Percentiles rank a stretch among this genome's conserved stretches.
Conservation (phyloP, 2,113 vertebrate species). For the Apaloderma vittatum region DNA sequence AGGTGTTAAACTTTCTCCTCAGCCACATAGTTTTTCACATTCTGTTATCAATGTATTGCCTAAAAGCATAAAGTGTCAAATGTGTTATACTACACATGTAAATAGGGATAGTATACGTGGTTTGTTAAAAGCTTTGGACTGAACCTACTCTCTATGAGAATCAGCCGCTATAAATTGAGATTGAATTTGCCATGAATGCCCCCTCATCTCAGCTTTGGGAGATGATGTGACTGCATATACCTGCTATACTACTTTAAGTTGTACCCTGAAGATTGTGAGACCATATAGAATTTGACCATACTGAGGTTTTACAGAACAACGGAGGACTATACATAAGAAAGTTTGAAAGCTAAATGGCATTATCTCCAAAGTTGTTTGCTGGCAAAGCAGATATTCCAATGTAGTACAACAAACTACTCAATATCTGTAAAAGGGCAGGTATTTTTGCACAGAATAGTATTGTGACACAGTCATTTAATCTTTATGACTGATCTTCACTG, state of each 20-base stretch:
- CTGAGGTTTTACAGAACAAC: not conserved
- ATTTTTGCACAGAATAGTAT: not conserved
- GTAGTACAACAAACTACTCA: not conserved
- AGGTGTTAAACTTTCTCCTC: not conserved
- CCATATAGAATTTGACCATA: not conserved
- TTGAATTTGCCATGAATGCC: not conserved
- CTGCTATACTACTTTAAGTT: not conserved
- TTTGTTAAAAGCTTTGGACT: not conserved
- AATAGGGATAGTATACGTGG: not conserved
- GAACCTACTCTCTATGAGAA: not conserved
- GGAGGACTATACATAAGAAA: not conserved
- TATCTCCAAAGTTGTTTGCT: not conserved
- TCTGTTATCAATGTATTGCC: not conserved
- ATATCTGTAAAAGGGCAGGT: not conserved
- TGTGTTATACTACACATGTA: fast-evolving
- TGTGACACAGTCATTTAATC: not conserved
- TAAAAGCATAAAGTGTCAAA: not conserved
- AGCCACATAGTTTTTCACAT: not conserved
- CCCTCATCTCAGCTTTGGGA: not conserved
- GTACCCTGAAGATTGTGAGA: not conserved
- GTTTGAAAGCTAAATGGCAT: not conserved
- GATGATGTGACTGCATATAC: not conserved
- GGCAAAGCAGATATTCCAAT: not conserved
- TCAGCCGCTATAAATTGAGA: not conserved
- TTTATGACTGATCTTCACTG: not conserved